Evolutionary conservation across 2,888 invertebrate species (phyloP).

Genomic region (Seira sanloemensis): DNA sequence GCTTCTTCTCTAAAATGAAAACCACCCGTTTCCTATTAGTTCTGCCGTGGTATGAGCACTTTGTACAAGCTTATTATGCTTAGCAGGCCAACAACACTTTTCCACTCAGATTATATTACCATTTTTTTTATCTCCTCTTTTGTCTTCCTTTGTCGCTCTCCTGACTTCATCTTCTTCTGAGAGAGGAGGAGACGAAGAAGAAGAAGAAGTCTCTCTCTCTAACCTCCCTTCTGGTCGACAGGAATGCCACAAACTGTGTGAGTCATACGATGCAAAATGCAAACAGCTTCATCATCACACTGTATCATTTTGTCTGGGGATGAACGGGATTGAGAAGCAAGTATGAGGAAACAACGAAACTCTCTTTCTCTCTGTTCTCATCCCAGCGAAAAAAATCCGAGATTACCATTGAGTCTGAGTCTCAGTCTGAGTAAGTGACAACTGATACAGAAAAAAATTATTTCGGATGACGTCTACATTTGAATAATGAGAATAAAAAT

Average conservation of each 20-base stretch:
- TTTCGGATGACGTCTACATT: too few species aligned
- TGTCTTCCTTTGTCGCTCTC: neutral
- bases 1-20: slow-evolving; percentile 51
- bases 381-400: too few species aligned
- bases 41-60: slow-evolving; percentile 30
- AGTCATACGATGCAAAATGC: neutral
- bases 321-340: too few species aligned
- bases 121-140: neutral
- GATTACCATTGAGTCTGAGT: too few species aligned
- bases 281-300: neutral
- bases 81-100: slow-evolving; percentile 49
- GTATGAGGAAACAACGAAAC: too few species aligned
- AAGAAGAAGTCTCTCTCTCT: neutral
- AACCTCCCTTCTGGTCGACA: neutral
- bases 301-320: too few species aligned
- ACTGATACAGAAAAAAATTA: too few species aligned
- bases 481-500: too few species aligned
- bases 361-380: too few species aligned
- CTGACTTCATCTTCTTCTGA: too few species aligned
- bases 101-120: slow-evolving; percentile 10
- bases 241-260: slow-evolving; percentile 9
- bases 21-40: slow-evolving; percentile 63
- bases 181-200: too few species aligned
- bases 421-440: too few species aligned
- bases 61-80: slow-evolving; percentile 61